Base-by-base conservation (phyloP, 2,797 vertebrate species). In the Nyctibius grandis region DNA sequence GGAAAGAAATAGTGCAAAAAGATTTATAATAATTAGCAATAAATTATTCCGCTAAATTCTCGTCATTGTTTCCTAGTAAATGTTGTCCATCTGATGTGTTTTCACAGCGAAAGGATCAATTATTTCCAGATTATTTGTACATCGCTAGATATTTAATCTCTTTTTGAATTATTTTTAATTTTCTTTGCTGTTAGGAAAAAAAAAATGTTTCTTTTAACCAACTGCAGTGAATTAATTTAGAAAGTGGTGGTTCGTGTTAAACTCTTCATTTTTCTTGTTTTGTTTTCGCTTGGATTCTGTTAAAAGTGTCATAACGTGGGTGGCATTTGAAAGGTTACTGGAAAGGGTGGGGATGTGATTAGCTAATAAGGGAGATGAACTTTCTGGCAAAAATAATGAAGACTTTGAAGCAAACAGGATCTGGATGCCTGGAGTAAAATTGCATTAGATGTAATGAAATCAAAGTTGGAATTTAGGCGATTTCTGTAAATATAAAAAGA, bases 371-470 rank as follows among this genome's bases (percentile, higher is more conserved):
- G 85, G 91, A 91, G 67, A 89, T 77, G 93, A 90, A 78, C 90
- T 91, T 73, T 78, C 90, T 95, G 94, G 94, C 86, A 89, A 59
- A 89, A 95, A 85, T 69, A 79, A 93, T 40, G 77, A 93, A 84
- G 91, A 40, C 94, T 96, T 96, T 95, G 95, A 93, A 96, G 96
- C 93, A 83, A 69, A 83, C 45, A 74, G 93, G 45, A 69, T 95
- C 87, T 75, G 68, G 91, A 91, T 79, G 88, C 91, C 94, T 70
- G 84, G 53, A 73, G 91, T 47, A 76, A 96, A 95, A 98, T 98
- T 92, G 51, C 97, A 98, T 98, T 98, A 98, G 91, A 97, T 26
- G n/a, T 98, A 98, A 98, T 97, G 97, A 97, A 97, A 98, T 97
- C 95, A 98, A 98, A 98, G 97, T 85, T 93, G 97, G 98, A 97